These are phyloP conservation scores for Apis florea DNA, from an alignment of 1,140 invertebrate genomes.

Conservation along the genomic window DNA sequence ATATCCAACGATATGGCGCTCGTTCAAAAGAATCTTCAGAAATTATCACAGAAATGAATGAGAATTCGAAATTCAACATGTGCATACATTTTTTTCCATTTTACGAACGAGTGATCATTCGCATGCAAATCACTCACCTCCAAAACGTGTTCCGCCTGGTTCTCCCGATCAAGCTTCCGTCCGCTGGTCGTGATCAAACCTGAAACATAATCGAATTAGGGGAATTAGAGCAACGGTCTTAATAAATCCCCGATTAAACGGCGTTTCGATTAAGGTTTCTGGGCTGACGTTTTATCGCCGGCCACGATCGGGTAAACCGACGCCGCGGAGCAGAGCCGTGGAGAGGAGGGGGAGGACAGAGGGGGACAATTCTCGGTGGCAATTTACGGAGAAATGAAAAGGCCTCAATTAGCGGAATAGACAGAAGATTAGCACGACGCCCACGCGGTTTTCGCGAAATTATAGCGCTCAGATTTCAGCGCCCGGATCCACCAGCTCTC, in stretches of 20 bases:
- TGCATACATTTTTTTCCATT: not conserved
- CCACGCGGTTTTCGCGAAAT: constrained; percentile 38
- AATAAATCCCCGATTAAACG: constrained; percentile 50
- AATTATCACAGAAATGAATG: not conserved
- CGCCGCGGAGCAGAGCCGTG: not conserved
- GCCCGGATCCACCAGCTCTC: not conserved
- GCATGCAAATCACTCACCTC: constrained; percentile 83
- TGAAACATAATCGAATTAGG: constrained; percentile 78
- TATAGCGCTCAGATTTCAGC: constrained; percentile 55
- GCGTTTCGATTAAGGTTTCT: constrained; percentile 32
- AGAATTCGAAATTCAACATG: not conserved
- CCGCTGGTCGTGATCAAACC: constrained; percentile 91
- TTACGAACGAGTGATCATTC: constrained; percentile 14
- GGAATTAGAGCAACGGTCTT: constrained; percentile 32
- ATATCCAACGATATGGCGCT: too few species aligned
- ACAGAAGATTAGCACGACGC: constrained; percentile 55
- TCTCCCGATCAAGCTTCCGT: constrained; percentile 91
- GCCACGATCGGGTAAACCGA: constrained; percentile 16
- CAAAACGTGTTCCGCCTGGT: constrained; percentile 90
- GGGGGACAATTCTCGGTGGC: not conserved
- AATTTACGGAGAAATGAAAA: constrained; percentile 47
- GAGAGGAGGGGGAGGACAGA: not conserved
- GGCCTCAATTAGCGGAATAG: constrained; percentile 48
- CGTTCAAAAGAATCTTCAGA: not conserved
- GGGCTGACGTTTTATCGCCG: not conserved